phyloP scores from a whole-genome alignment of 2,888 invertebrate genomes.

The Clivina fossor region DNA sequence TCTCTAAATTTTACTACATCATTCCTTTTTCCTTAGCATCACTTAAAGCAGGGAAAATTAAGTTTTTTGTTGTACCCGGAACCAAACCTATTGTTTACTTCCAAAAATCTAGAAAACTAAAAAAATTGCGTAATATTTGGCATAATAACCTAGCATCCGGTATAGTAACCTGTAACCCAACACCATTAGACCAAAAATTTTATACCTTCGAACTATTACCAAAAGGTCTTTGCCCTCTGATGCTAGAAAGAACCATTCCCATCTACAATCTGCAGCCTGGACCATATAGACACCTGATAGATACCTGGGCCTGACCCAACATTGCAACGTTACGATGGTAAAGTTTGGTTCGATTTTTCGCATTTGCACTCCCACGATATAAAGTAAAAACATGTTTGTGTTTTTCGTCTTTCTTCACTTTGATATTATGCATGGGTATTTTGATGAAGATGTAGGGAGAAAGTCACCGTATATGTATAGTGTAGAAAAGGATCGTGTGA shows the following conservation, averaged over 20 bases:
- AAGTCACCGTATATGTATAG: neutral
- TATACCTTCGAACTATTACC: neutral
- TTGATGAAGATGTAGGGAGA: neutral
- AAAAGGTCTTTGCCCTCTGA: slow-evolving; percentile 22
- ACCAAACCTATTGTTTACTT: slow-evolving; percentile 10
- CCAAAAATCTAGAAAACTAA: slow-evolving; percentile 3
- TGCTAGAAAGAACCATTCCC: slow-evolving; percentile 16
- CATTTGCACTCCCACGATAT: slow-evolving; percentile 18
- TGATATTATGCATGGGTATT: neutral
- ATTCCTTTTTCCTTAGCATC: no score
- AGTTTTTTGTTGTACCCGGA: slow-evolving; percentile 19
- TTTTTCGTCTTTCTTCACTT: no score
- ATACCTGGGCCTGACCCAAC: slow-evolving; percentile 16
- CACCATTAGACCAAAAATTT: slow-evolving; percentile 5
- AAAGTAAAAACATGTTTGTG: slow-evolving; percentile 31
- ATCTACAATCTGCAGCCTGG: no score
- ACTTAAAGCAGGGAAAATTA: no score
- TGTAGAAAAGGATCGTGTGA: slow-evolving; percentile 23
- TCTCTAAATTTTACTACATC: no score
- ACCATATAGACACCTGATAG: slow-evolving; percentile 16
- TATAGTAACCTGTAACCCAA: slow-evolving; percentile 22
- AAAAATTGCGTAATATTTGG: slow-evolving; percentile 11
- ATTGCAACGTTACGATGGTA: neutral
- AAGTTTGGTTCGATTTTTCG: neutral
- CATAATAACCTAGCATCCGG: slow-evolving; percentile 7